Base-by-base conservation (phyloP, 2,113 vertebrate genomes). In the Ivindomyrus marchei region DNA sequence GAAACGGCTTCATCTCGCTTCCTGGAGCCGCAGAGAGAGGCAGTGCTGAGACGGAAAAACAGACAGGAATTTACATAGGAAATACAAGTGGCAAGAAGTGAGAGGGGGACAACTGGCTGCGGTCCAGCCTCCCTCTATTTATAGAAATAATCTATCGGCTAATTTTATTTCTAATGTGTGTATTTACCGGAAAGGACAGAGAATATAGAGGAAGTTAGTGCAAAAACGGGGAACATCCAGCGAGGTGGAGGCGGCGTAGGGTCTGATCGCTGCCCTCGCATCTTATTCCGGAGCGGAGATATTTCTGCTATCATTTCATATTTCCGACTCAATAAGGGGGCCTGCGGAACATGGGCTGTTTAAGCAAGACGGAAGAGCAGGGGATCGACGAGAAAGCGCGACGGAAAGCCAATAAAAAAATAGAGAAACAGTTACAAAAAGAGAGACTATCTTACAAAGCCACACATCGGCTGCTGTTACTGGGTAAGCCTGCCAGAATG, bases 391-490 rank as follows among this genome's bases (percentile, higher is more conserved):
- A 98, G 92, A 98, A 98, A 94, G 97, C 97, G 87, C 96, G 97
- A 92, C 95, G 97, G 92, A 97, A 98, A 94, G 97, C 97, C 95
- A 97, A 98, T 96, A 98, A 97, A 93, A 97, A 97, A 94, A 98
- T 97, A 92, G 97, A 97, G 95, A 98, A 97, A 94, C 97, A 97
- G 95, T 93, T 98, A 93, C 97, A 97, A 95, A 97, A 97, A 93
- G 97, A 98, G 94, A 95, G 97, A 92, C 94, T 97, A 93, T 97
- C 97, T 83, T 98, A 98, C 92, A 97, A 97, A 95, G 97, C 97
- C 89, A 98, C 97, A 88, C 97, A 97, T 92, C 97, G 97, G 91
- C 96, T 98, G 92, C 97, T 98, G 88, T 95, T 98, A 91, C 95
- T 98, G 95, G 97, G 97, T 98, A 96, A 97, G 96, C 92, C 47